Evolutionary conservation across 2,797 vertebrate genomes (phyloP), one percentile per base, ranked within the genome.

Genomic region (Aselliscus stoliczkanus): DNA sequence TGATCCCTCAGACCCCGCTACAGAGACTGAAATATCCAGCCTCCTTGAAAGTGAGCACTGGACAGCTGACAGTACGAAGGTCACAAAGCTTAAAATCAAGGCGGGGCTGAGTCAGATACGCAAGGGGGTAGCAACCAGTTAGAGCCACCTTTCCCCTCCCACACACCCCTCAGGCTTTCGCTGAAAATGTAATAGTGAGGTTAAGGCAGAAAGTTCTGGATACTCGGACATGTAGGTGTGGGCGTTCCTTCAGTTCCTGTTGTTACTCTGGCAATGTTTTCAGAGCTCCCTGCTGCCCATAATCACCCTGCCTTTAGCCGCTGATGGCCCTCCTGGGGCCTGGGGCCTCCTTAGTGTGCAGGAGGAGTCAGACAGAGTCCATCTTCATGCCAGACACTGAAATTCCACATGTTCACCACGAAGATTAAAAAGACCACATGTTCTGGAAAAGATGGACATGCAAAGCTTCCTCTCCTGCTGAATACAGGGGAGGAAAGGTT

Each of bases 201-300:
- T 64, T 29, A 4, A 31, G 70, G 81, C 62, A 70, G 77, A 75
- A 92, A 81, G 77, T 92, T 82, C 47, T 69, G 54, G 84, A 62
- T 31, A 12, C 50, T 82, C 77, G 39, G 80, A 72, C 50, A 31
- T 14, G 86, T 34, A 60, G 15, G 52, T 39, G 91, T 77, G 79
- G 93, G 65, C 83, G 44, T 18, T 52, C 56, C 77, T 93, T 62
- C 15, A 6, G n/a, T 52, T 92, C 37, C 50, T 34, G 18, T n/a
- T 18, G 0, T 1, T 4, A 29, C 15, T 37, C 12, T 69, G 27
- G 54, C 1, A 2, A 17, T 27, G 81, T 34, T 70, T 37, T 72
- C 20, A 64, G 23, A 54, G 39, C 18, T 75, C 79, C 37, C 7
- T 10, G 15, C 25, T 64, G 29, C 64, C 52, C 27, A 20, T 2